phyloP scores from a whole-genome alignment of 64 coral and sea anemone genomes.

The Pachyseris speciosa region DNA sequence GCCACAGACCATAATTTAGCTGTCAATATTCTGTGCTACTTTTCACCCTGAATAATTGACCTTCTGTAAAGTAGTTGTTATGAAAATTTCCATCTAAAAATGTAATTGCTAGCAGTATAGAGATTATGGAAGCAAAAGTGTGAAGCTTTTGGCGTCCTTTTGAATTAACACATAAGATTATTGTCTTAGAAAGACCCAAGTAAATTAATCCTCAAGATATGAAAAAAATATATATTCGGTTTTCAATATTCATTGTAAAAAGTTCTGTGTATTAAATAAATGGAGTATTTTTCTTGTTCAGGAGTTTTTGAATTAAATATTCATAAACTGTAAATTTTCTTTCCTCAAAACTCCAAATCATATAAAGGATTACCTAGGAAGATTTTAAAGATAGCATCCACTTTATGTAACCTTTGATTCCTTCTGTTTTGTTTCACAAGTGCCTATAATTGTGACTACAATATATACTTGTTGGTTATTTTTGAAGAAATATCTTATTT shows the following conservation, averaged over 20 bases:
- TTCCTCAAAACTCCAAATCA: conserved; percentile 19
- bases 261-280: neutral
- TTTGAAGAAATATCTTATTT: neutral
- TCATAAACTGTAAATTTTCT: conserved; percentile 33
- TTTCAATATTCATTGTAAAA: conserved; percentile 8
- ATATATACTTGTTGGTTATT: neutral
- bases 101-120: conserved; percentile 37
- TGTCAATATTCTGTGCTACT: neutral
- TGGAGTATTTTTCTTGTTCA: conserved; percentile 18
- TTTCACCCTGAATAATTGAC: conserved; percentile 14
- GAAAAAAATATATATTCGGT: neutral
- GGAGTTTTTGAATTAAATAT: conserved; percentile 50
- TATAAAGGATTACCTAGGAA: neutral
- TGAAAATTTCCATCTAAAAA: conserved; percentile 56
- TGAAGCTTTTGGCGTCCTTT: neutral
- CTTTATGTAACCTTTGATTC: neutral
- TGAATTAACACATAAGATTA: conserved; percentile 16
- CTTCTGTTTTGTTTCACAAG: conserved; percentile 2
- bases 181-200: conserved; percentile 3
- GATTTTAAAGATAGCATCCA: conserved; percentile 25
- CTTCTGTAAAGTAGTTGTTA: conserved; percentile 25
- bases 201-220: conserved; percentile 18
- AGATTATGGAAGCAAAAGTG: conserved; percentile 9
- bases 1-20: neutral
- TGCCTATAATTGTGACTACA: neutral